These are phyloP conservation scores for Galeopsomyia nigrocyanea DNA, from an alignment of 2,888 invertebrate genomes.

Conservation along the genomic window DNA sequence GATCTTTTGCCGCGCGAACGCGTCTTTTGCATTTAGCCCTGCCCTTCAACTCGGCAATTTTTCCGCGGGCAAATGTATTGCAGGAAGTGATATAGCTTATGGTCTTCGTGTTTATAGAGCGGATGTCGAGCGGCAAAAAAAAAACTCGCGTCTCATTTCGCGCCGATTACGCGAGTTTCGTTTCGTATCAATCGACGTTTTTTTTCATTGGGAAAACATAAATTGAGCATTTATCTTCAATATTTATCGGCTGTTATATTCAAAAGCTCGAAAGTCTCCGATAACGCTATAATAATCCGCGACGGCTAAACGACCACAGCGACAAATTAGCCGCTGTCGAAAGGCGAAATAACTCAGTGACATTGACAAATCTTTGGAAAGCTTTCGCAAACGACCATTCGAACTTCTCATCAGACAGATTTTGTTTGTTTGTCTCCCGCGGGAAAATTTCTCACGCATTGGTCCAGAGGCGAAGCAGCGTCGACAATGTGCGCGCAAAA, in stretches of 20 bases:
- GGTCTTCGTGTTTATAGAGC: background rate
- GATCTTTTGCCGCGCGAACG: background rate
- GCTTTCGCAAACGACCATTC: background rate
- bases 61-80: background rate
- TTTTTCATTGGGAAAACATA: too few relatives aligned
- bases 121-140: background rate
- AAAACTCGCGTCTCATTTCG: background rate
- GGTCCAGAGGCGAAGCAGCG: background rate
- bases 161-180: background rate
- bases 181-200: too few relatives aligned
- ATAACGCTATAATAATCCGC: background rate
- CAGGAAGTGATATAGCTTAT: background rate
- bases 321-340: slow-evolving; percentile 16
- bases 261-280: too few relatives aligned
- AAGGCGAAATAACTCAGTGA: background rate
- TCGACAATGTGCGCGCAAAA: slow-evolving; percentile 1
- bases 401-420: too few relatives aligned
- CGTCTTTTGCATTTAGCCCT: background rate
- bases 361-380: slow-evolving; percentile 14
- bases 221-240: too few relatives aligned
- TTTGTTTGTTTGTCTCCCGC: background rate
- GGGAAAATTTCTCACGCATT: slow-evolving; percentile 13
- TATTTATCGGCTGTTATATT: too few relatives aligned
- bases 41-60: background rate
- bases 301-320: background rate